phyloP scores from a whole-genome alignment of 2,797 vertebrate species.

The Clamator glandarius region DNA sequence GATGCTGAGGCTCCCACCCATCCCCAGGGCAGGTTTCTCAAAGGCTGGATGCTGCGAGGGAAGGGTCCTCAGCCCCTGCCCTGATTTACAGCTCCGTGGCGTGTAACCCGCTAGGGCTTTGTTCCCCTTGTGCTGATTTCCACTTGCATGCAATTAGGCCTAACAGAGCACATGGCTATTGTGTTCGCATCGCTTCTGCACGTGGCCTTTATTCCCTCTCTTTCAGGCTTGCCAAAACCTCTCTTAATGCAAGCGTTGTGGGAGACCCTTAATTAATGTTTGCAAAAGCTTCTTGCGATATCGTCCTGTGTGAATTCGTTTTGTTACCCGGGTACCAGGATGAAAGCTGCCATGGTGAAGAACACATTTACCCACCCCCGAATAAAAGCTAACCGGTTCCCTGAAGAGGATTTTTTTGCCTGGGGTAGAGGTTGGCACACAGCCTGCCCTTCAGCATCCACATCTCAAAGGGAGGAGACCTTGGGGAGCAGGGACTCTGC shows the following conservation, averaged over 20 bases:
- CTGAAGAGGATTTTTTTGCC: background rate
- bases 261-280: background rate
- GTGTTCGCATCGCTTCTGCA: fast-evolving
- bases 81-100: background rate
- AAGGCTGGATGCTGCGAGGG: background rate
- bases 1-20: background rate
- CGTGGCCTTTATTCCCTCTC: fast-evolving
- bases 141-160: fast-evolving
- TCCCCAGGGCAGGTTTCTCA: fast-evolving
- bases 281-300: background rate
- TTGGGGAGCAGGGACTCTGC: fast-evolving
- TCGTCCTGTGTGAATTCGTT: fast-evolving
- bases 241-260: background rate
- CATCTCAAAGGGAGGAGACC: background rate
- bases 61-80: no score
- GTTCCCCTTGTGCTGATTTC: background rate
- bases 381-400: background rate
- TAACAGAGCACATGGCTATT: fast-evolving
- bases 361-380: background rate
- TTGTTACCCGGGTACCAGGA: background rate
- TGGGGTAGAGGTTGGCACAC: background rate
- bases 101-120: no score
- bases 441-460: background rate
- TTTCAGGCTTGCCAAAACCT: background rate
- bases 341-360: background rate